A percentile compares a stretch with the other conserved stretches of the same genome.
Conservation (phyloP, 2,113 vertebrate species). For the mouse (Mus musculus) region DNA sequence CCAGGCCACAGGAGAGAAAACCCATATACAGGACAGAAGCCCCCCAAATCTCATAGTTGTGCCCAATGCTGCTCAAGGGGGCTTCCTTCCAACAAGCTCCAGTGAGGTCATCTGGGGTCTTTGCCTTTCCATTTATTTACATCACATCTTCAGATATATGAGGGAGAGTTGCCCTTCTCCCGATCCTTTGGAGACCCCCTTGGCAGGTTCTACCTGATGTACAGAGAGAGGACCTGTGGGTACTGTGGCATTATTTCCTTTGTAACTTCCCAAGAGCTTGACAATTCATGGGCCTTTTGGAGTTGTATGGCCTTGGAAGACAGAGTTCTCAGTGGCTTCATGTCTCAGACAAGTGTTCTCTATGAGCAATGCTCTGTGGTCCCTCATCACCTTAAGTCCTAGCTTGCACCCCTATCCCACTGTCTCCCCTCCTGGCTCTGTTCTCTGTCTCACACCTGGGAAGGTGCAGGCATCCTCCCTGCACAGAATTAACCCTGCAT, state of each 20-base stretch:
- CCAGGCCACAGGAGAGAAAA: not conserved
- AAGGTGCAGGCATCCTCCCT: not conserved
- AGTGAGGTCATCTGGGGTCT: not conserved
- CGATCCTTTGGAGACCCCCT: not conserved
- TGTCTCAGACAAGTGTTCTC: not conserved
- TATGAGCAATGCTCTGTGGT: not conserved
- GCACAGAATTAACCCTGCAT: not conserved
- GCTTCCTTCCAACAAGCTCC: not conserved
- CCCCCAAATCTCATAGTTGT: not conserved
- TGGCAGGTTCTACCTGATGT: not conserved
- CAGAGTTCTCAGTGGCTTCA: not conserved
- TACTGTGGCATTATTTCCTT: not conserved
- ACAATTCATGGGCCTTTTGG: not conserved
- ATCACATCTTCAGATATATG: not conserved
- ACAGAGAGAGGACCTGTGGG: not conserved
- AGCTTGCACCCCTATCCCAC: not conserved
- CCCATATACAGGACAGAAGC: not conserved
- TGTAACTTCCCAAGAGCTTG: not conserved
- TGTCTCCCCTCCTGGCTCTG: not conserved
- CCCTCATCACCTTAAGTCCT: not conserved
- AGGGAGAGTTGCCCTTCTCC: not conserved
- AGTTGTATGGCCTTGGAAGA: not conserved
- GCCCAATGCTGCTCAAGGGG: not conserved
- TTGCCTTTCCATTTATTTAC: not conserved
- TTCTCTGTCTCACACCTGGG: not conserved